These are phyloP conservation scores for Carassius carassius DNA, from an alignment of 2,113 vertebrate genomes.

Conservation along the genomic window DNA sequence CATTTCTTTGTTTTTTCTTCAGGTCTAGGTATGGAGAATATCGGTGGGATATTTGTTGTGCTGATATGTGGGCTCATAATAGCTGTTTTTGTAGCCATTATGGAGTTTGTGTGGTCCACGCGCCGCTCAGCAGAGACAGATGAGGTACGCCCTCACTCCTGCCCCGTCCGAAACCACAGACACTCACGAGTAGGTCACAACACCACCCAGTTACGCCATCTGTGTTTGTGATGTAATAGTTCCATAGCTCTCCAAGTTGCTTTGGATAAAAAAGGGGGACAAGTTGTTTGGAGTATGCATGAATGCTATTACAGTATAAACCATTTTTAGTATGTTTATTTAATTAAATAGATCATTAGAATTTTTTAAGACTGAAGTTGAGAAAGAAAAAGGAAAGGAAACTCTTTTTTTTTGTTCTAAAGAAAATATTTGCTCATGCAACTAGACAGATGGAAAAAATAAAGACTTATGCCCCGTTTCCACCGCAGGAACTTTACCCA, in stretches of 20 bases:
- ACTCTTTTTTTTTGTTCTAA: too few relatives aligned
- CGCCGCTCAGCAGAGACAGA: slow-evolving; percentile 82
- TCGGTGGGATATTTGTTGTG: slow-evolving; percentile 88
- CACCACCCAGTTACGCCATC: slow-evolving; percentile 63
- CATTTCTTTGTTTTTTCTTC: slow-evolving; percentile 20
- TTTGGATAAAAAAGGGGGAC: too few relatives aligned
- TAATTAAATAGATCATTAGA: not conserved
- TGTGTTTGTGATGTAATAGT: slow-evolving; percentile 46
- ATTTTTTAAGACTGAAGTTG: not conserved
- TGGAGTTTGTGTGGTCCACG: slow-evolving; percentile 90
- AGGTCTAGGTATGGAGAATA: slow-evolving; percentile 90
- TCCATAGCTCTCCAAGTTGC: not conserved
- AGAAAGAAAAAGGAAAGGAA: too few relatives aligned
- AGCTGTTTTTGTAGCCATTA: slow-evolving; percentile 86
- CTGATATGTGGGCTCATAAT: slow-evolving; percentile 91
- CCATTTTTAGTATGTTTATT: too few relatives aligned
- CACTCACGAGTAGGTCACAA: slow-evolving; percentile 79
- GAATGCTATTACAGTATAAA: too few relatives aligned
- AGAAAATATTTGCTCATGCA: not conserved
- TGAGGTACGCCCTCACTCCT: slow-evolving; percentile 81
- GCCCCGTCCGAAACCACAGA: slow-evolving; percentile 76
- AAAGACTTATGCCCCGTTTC: too few relatives aligned
- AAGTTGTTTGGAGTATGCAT: too few relatives aligned
- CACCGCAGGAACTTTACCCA: too few relatives aligned
- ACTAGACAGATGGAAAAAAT: not conserved